Evolutionary conservation across 2,113 vertebrate species (phyloP).

Genomic region (Rhizomys pruinosus): DNA sequence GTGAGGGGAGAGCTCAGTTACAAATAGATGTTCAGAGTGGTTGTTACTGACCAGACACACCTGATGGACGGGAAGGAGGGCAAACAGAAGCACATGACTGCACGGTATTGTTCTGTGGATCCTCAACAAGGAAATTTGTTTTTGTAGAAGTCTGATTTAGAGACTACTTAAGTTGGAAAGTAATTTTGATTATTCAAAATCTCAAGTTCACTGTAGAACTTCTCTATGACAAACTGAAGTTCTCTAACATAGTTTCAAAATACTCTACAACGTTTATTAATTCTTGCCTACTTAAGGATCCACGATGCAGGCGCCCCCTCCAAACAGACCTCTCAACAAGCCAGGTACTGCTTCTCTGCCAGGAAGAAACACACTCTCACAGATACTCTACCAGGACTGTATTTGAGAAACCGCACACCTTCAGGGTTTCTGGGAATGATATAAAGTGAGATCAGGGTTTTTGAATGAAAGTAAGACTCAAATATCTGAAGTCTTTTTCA

Average conservation of each 20-base stretch:
- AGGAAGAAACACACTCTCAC: neutral
- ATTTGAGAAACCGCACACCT: neutral
- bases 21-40: too few species aligned
- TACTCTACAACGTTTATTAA: too few species aligned
- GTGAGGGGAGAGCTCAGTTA: too few species aligned
- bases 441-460: neutral
- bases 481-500: constrained; percentile 32
- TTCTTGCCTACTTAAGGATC: too few species aligned
- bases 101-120: too few species aligned
- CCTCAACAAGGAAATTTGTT: too few species aligned
- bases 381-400: neutral
- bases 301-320: too few species aligned
- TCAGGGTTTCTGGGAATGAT: constrained; percentile 42
- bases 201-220: neutral
- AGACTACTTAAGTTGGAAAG: too few species aligned
- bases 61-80: too few species aligned
- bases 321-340: neutral
- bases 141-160: too few species aligned
- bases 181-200: constrained; percentile 41
- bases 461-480: neutral
- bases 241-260: neutral
- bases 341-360: neutral
- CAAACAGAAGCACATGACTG: too few species aligned
- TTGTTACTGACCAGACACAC: too few species aligned
- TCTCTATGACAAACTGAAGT: neutral